Evolutionary conservation across 2,888 invertebrate genomes (phyloP), one percentile per base, ranked within the genome.

Genomic region (Ormyrus pomaceus): DNA sequence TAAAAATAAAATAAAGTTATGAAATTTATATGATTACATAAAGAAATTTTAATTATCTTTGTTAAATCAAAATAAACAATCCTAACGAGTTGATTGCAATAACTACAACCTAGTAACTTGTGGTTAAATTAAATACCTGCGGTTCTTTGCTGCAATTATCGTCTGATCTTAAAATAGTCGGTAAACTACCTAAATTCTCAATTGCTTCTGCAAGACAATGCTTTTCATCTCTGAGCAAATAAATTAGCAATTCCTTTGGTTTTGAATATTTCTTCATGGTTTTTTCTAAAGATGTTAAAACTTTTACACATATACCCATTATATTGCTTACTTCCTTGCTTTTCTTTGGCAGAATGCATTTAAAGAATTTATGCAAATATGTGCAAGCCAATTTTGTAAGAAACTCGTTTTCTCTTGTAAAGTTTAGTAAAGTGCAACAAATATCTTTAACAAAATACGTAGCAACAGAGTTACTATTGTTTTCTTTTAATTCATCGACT

Each of bases 401-500:
- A 64, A 91, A 88, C 3, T 89, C 87, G 34, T 87, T 85, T 5
- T 85, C 80, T 83, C 92, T 92, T 2, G 93, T 92, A 1, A 93
- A 89, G 83, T 93, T 91, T 1, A 93, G 87, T 45, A 94, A 87
- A 74, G 92, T 92, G 82, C 92, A 92, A 73, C 92, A 92, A 6
- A 93, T 90, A 83, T 93, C 94, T 84, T 93, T 92, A 58, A 93
- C 91, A 11, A 94, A 86, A 83, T 93, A 94, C 0, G 91, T 89
- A 7, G 92, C 92, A n/a, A 93, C 91, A 1, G 90, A 85, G 66
- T 91, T 87, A 6, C 89, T 88, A 45, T 85, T 82, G 2, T 89
- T 87, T n/a, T 91, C 65, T 3, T 86, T 81, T 6, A 92, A 81
- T 45, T 87, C 84, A 0, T 92, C 90, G 1, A 92, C 85, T 55